Evolutionary conservation across 2,113 vertebrate genomes (phyloP).

Genomic region (Suncus etruscus): DNA sequence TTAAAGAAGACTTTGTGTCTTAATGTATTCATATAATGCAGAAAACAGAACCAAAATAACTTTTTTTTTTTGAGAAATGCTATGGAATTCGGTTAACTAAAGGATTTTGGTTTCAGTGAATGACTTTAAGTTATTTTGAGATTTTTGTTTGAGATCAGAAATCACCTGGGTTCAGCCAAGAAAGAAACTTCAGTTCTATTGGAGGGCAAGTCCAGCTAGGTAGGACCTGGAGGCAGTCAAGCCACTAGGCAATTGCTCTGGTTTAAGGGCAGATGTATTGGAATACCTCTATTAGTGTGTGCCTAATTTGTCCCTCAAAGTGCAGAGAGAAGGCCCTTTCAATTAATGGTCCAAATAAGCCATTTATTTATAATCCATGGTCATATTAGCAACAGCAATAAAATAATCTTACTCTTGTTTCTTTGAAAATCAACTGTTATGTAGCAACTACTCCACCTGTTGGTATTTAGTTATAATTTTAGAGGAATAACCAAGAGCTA

Average conservation of each 20-base stretch:
- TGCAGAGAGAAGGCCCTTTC: neutral
- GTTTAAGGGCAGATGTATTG: neutral
- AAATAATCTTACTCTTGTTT: neutral
- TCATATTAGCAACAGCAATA: neutral
- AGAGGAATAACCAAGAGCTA: neutral
- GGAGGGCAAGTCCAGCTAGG: too few relatives aligned
- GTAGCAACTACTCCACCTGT: conserved; percentile 16
- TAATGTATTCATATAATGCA: neutral
- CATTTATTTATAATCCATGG: neutral
- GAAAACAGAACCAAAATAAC: neutral
- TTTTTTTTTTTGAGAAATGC: neutral
- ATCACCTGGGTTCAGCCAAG: neutral
- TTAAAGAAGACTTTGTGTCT: neutral
- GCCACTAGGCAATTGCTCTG: too few relatives aligned
- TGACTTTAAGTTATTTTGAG: neutral
- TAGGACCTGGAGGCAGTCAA: too few relatives aligned
- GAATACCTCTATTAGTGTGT: neutral
- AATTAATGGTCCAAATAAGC: neutral
- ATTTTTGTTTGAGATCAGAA: neutral
- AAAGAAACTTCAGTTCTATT: neutral
- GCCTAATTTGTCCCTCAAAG: neutral
- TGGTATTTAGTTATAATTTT: neutral
- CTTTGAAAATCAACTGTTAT: neutral
- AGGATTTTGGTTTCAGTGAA: neutral
- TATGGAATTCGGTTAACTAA: neutral